A percentile compares a stretch with the other conserved stretches of the same genome.
These are phyloP conservation scores for Prunella fulvescens DNA, from an alignment of 2,113 vertebrate genomes.

Conservation along the genomic window DNA sequence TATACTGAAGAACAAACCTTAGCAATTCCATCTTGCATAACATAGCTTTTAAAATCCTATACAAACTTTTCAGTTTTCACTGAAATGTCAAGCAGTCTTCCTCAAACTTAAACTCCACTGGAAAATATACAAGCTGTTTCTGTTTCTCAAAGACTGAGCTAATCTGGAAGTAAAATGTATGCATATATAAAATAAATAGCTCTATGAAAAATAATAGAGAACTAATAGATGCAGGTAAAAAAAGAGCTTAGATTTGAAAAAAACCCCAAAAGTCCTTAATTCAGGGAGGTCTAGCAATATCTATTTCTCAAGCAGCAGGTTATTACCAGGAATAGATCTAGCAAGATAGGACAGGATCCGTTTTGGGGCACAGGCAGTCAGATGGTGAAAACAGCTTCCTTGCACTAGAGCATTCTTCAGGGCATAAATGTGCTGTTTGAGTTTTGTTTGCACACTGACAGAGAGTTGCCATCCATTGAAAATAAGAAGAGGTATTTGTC, in stretches of 20 bases:
- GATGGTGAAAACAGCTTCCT: neutral
- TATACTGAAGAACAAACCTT: constrained; percentile 33
- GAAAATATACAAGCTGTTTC: neutral
- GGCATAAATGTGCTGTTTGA: neutral
- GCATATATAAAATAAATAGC: neutral
- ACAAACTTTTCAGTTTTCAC: neutral
- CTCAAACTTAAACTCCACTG: neutral
- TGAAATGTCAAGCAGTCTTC: constrained; percentile 30
- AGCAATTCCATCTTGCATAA: neutral
- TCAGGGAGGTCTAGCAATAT: neutral
- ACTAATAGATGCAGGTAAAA: neutral
- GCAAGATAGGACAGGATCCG: neutral
- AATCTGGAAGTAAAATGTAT: constrained; percentile 15
- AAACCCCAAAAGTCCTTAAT: neutral
- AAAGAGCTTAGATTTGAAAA: neutral
- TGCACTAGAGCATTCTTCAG: neutral
- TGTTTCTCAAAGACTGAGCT: neutral
- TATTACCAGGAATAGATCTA: neutral
- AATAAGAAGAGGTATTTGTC: neutral
- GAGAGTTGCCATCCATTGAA: neutral
- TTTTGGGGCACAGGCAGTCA: neutral
- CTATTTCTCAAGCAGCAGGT: neutral
- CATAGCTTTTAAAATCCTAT: constrained; percentile 3
- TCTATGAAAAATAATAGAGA: neutral
- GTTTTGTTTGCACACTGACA: neutral